Evolutionary conservation across 92 coral and sea anemone genomes (phyloP).

Genomic region (Umimayanthus chanpuru): DNA sequence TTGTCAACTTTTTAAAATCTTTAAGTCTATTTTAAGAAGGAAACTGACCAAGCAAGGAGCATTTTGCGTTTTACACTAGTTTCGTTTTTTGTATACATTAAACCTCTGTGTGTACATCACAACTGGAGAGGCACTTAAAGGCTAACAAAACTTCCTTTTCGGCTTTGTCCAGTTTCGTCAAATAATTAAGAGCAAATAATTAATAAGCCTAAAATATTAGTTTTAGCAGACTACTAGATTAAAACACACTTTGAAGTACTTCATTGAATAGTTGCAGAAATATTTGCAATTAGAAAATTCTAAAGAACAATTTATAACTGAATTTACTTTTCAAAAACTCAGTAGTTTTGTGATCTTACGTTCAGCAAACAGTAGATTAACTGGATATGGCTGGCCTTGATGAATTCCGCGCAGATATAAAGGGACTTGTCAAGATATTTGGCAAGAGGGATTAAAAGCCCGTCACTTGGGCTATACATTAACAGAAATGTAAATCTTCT

Average conservation of each 20-base stretch:
- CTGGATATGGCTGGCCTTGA: slow-evolving; percentile 2
- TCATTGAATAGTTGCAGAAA: not conserved
- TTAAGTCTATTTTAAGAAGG: too few relatives aligned
- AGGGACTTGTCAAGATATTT: slow-evolving; percentile 26
- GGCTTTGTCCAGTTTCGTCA: not conserved
- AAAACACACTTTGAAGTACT: not conserved
- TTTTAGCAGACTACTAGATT: not conserved
- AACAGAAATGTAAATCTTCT: slow-evolving; percentile 14
- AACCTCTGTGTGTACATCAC: not conserved
- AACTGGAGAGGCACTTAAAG: not conserved
- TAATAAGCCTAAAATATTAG: not conserved
- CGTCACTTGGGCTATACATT: slow-evolving; percentile 4
- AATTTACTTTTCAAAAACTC: not conserved
- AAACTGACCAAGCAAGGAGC: too few relatives aligned
- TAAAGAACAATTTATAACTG: not conserved
- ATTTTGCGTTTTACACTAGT: too few relatives aligned
- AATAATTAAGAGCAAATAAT: not conserved
- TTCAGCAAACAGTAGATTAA: not conserved
- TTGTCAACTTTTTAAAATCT: too few relatives aligned
- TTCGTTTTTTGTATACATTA: not conserved
- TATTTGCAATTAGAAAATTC: not conserved
- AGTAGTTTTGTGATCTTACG: not conserved
- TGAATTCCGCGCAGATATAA: slow-evolving; percentile 34
- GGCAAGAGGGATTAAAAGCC: slow-evolving; percentile 37
- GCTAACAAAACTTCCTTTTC: not conserved